phyloP scores from a whole-genome alignment of 53 echinoderm and acorn worm genomes.

The Temnopleurus reevesii region DNA sequence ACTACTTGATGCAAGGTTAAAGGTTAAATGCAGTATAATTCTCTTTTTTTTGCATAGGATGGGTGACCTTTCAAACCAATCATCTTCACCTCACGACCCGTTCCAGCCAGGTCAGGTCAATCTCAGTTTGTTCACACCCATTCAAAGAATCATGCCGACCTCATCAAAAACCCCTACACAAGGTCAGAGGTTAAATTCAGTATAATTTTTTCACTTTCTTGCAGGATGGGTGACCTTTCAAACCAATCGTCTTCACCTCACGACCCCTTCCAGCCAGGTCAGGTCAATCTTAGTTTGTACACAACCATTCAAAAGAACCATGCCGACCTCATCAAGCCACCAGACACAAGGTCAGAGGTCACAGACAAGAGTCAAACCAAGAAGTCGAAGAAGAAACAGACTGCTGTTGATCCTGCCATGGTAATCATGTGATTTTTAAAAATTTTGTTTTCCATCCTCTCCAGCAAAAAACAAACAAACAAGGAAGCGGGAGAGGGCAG shows the following conservation, averaged over 20 bases:
- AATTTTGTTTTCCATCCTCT: too few species aligned
- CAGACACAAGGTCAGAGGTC: slow-evolving; percentile 71
- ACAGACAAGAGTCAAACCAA: slow-evolving; percentile 67
- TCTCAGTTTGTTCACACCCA: slow-evolving; percentile 63
- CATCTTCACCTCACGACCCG: slow-evolving; percentile 74
- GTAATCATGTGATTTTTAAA: too few species aligned
- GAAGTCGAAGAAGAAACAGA: slow-evolving; percentile 76
- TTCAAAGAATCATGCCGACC: slow-evolving; percentile 92
- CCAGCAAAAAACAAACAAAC: too few species aligned
- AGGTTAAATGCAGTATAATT: too few species aligned
- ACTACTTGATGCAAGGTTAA: slow-evolving; percentile 67
- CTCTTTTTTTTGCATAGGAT: slow-evolving; percentile 59
- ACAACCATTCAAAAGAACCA: slow-evolving; percentile 81
- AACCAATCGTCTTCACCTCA: slow-evolving; percentile 72
- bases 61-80: slow-evolving; percentile 62
- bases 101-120: slow-evolving; percentile 80
- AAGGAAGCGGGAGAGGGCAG: too few species aligned
- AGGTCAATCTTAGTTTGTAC: slow-evolving; percentile 75
- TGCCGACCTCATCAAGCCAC: slow-evolving; percentile 81
- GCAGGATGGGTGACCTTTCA: slow-evolving; percentile 68
- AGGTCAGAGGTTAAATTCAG: slow-evolving; percentile 54
- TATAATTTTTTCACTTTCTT: not conserved
- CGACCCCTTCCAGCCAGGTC: slow-evolving; percentile 71
- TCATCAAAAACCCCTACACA: slow-evolving; percentile 71
- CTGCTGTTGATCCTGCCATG: slow-evolving; percentile 50